A percentile compares a stretch with the other conserved stretches of the same genome.
Evolutionary conservation across 2,113 vertebrate species (phyloP).

Genomic region (Engystomops pustulosus): DNA sequence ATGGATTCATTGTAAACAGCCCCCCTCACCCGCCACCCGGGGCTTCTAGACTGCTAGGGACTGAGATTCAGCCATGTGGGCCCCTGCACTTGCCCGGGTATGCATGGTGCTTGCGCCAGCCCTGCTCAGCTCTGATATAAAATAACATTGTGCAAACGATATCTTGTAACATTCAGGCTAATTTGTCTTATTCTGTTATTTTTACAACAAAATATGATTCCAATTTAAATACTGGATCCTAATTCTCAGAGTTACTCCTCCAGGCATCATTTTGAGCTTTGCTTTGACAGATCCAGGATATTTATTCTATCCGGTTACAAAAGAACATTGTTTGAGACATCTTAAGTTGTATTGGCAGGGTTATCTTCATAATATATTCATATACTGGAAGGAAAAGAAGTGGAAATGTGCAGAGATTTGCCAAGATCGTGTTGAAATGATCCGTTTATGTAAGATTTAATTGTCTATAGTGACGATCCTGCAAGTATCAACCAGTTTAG

Average conservation of each 20-base stretch:
- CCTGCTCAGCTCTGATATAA: too few relatives aligned
- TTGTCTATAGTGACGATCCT: neutral
- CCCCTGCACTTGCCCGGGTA: too few relatives aligned
- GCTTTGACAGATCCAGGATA: slow-evolving; percentile 5
- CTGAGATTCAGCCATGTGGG: too few relatives aligned
- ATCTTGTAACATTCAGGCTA: too few relatives aligned
- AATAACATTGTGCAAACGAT: neutral
- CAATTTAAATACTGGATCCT: neutral
- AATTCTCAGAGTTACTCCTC: neutral
- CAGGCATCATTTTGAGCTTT: too few relatives aligned
- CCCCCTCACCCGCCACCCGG: too few relatives aligned
- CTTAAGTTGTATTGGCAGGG: slow-evolving; percentile 1
- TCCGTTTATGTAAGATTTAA: neutral
- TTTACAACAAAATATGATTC: neutral
- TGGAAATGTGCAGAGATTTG: neutral
- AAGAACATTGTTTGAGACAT: slow-evolving; percentile 33
- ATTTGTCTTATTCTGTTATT: too few relatives aligned
- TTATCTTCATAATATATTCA: neutral
- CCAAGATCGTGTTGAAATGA: neutral
- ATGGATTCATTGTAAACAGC: too few relatives aligned
- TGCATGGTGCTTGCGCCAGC: too few relatives aligned
- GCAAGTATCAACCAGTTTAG: neutral
- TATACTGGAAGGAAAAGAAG: neutral
- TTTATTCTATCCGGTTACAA: neutral
- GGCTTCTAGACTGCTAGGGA: too few relatives aligned